Evolutionary conservation across 2,888 invertebrate genomes (phyloP), one percentile per base, ranked within the genome.

Genomic region (Nymphalis polychloros): DNA sequence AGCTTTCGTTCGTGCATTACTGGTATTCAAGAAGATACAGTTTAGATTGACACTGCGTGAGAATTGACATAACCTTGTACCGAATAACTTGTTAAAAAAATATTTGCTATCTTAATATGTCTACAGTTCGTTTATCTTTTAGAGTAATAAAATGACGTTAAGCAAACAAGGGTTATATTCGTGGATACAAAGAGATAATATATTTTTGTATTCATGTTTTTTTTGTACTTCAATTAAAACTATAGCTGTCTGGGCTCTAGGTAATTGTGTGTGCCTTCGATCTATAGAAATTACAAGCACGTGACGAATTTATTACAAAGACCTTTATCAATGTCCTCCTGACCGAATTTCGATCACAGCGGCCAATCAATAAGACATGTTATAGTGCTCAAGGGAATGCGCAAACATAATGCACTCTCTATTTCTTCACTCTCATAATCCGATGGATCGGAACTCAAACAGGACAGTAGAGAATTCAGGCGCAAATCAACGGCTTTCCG

Each of bases 231-330:
- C 8, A n/a, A 19, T 49, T n/a, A 2, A 16, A 49, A 49, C 19
- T 19, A 49, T 8, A n/a, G 49, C 17, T 31, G 27, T 31, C 27
- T 31, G 27, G 6, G 27, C 27, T 53, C 16, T 53, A 8, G 7
- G 31, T 55, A 31, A 64, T 65, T 65, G 59, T 63, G 69, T 65
- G 70, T 74, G 74, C 63, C 74, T 73, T 69, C 68, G 72, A 73
- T 75, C 69, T 60, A 66, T 49, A 72, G 75, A 76, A 76, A 76
- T 65, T 66, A 35, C 19, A 7, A 19, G 63, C 70, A 72, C 69
- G 70, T 72, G 71, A 71, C 68, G 64, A 62, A 64, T 68, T 59
- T 55, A 69, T 64, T 64, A 59, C n/a, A 67, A 50, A 59, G 23
- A 64, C 59, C 62, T 41, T 13, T 13, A 13, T 13, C 41, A 41